Percentiles rank a stretch among this genome's conserved stretches.
These are phyloP conservation scores for Myotis brandtii DNA, from an alignment of 2,113 vertebrate species.

Conservation along the genomic window DNA sequence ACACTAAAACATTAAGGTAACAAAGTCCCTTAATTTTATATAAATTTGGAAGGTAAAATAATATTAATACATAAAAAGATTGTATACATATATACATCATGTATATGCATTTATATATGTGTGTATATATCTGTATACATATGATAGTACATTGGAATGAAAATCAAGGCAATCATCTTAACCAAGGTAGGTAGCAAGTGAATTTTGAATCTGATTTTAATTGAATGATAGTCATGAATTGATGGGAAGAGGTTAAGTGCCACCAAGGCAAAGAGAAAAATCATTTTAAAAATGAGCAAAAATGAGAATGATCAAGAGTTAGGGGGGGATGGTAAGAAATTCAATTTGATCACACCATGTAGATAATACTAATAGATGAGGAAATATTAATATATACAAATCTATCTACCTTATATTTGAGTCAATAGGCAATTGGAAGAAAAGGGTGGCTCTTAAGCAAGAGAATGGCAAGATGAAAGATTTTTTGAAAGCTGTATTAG, in stretches of 20 bases:
- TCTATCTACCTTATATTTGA: background rate
- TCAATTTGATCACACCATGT: background rate
- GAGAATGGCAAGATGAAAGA: background rate
- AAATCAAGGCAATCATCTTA: constrained; percentile 34
- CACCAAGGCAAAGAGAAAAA: background rate
- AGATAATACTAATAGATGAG: constrained; percentile 13
- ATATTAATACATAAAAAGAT: background rate
- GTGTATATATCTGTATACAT: background rate
- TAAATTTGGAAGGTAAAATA: background rate
- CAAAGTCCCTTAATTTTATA: constrained; percentile 29
- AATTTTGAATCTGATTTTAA: constrained; percentile 45
- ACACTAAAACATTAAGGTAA: background rate
- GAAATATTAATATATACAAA: background rate
- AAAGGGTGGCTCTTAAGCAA: constrained; percentile 44
- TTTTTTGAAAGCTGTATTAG: background rate
- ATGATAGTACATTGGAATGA: constrained; percentile 42
- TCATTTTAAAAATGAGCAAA: background rate
- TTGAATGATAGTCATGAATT: constrained; percentile 1
- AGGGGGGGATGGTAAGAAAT: background rate
- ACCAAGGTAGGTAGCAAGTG: background rate
- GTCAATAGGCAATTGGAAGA: background rate
- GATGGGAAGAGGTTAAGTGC: background rate
- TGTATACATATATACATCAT: background rate
- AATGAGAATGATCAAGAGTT: background rate
- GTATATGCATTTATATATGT: background rate